Base-by-base conservation (phyloP, 1,140 invertebrate genomes). In the Pseudomyrmex sp. region DNA sequence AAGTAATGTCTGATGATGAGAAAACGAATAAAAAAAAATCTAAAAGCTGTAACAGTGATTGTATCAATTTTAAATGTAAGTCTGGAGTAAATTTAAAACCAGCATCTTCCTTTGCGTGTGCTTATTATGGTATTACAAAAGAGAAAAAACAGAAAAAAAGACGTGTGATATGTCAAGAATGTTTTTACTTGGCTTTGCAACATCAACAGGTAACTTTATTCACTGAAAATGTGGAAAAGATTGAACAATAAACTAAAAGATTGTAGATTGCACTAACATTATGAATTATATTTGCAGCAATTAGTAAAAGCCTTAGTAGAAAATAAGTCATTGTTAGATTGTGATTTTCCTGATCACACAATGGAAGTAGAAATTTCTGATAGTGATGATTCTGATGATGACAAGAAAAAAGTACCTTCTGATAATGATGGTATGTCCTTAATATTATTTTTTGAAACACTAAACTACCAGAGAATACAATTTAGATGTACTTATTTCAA, bases 351-450 rank as follows among this genome's bases (percentile, higher is more conserved):
- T n/a, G 94, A 95, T 89, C 94, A 95, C 86, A 95, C 94, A 3
- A 94, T 95, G 86, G 94, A 95, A 89, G 95, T 95, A 50, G 95
- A 95, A 88, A 94, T 95, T 87, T 95, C 95, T 2, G 95, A 95
- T 86, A 94, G 93, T 46, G 94, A 94, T 79, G 93, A 94, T 26
- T 95, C 95, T 48, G 94, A 95, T 72, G 93, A 94, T 1, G 93
- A 95, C 13, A 88, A 91, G n/a, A 90, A 87, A 59, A 84, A 83
- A 26, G 88, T 85, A 4, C 10, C 23, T 8, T 2, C 4, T 18
- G 74, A 83, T 8, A 56, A 88, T 10, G 63, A 88, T 15, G 88
- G 88, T 89, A 72, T 77, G 56, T 12, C 56, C 35, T 20, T 46
- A 63, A 62, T 72, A 61, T 46, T 35, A 48, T 26, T 0, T 5